phyloP scores from a whole-genome alignment of 2,113 vertebrate species.

The Xyrauchen texanus region DNA sequence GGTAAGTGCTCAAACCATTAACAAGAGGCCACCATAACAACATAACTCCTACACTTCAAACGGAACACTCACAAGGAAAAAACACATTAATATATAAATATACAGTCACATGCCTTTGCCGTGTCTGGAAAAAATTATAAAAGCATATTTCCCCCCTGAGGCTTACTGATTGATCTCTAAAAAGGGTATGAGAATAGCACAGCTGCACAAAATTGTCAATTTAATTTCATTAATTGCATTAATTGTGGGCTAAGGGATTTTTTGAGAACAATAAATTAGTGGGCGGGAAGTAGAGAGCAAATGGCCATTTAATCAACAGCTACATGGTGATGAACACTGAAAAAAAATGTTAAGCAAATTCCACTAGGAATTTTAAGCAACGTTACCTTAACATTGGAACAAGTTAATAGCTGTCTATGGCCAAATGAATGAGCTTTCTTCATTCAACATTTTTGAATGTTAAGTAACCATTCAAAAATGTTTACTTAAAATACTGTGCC shows the following conservation, averaged over 20 bases:
- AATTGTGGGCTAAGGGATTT: neutral
- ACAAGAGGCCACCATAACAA: conserved; percentile 45
- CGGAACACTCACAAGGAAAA: conserved; percentile 1
- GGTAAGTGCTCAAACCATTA: conserved; percentile 45
- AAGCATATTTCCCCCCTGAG: neutral
- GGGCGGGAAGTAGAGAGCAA: neutral
- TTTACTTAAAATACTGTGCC: too few species aligned
- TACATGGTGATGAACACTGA: neutral
- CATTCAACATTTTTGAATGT: too few species aligned
- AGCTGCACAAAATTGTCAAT: conserved; percentile 10
- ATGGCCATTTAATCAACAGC: conserved; percentile 27
- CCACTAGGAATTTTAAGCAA: too few species aligned
- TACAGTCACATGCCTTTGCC: neutral
- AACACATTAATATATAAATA: conserved; percentile 6
- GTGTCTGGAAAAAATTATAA: neutral
- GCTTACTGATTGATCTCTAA: neutral
- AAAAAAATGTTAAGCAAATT: too few species aligned
- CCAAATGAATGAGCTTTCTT: too few species aligned
- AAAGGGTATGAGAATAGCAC: neutral
- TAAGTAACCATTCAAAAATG: too few species aligned
- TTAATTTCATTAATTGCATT: neutral
- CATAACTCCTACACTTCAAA: conserved; percentile 44
- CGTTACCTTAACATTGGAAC: too few species aligned
- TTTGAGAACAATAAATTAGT: neutral
- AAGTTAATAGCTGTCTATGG: too few species aligned